Percentiles rank a stretch among this genome's conserved stretches.
These are phyloP conservation scores for Bombyx mandarina DNA, from an alignment of 1,140 invertebrate species.

Conservation along the genomic window DNA sequence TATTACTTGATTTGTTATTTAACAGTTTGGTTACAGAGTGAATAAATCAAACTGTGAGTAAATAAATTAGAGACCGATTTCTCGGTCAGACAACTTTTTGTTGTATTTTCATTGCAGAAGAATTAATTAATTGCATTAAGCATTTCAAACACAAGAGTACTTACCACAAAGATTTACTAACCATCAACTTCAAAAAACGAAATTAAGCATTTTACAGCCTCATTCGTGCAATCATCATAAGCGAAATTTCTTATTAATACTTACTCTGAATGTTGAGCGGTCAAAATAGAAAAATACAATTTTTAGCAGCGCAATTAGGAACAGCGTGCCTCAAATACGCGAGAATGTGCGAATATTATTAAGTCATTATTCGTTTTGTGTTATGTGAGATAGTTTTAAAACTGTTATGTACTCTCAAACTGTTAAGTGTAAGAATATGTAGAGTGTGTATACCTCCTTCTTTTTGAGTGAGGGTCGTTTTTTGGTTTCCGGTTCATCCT, in stretches of 20 bases:
- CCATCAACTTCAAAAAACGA: neutral
- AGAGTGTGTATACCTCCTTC: conserved; percentile 47
- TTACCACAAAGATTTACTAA: too few species aligned
- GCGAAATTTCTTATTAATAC: neutral
- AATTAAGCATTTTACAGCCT: conserved; percentile 21
- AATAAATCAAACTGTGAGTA: too few species aligned
- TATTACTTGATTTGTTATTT: too few species aligned
- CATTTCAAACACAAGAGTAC: too few species aligned
- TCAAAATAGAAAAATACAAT: neutral
- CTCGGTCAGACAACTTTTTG: too few species aligned
- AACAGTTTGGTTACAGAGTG: too few species aligned
- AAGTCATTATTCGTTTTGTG: conserved; percentile 19
- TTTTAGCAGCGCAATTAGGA: neutral
- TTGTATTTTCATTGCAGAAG: too few species aligned
- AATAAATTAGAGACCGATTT: too few species aligned
- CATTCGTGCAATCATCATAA: conserved; percentile 13
- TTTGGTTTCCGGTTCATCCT: conserved; percentile 51
- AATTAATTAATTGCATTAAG: too few species aligned
- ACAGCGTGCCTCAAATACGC: neutral
- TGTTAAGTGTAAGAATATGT: conserved; percentile 19
- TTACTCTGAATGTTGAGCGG: conserved; percentile 3
- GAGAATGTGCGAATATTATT: neutral
- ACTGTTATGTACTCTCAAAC: conserved; percentile 12
- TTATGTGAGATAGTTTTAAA: conserved; percentile 11
- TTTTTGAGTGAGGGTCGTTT: conserved; percentile 60